Percentiles rank a stretch among this genome's conserved stretches.
Conservation (phyloP, 53 echinoderm and acorn worm species). For the Astropecten irregularis region DNA sequence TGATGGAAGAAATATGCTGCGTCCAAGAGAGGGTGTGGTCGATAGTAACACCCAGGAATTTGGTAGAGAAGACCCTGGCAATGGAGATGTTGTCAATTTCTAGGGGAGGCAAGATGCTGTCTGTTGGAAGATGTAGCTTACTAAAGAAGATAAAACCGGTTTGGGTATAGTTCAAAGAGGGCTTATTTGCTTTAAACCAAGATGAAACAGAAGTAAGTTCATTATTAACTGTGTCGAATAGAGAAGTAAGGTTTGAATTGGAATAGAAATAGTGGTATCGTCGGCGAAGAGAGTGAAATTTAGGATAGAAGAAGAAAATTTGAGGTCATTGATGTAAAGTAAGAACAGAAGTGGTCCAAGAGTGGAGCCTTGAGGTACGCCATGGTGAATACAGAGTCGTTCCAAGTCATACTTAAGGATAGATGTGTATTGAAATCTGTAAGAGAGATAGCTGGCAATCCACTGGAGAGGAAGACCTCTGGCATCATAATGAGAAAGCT, state of each 20-base stretch:
- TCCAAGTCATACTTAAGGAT: background rate
- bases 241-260: background rate
- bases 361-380: slow-evolving; percentile 37
- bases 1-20: background rate
- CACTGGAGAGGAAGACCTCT: background rate
- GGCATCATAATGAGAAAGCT: background rate
- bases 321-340: slow-evolving; percentile 36
- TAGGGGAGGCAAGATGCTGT: background rate
- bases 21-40: background rate
- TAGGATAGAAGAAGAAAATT: background rate
- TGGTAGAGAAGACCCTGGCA: no score
- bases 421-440: background rate
- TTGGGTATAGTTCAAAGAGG: no score
- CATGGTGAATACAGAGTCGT: background rate
- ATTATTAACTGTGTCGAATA: background rate
- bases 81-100: background rate
- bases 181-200: slow-evolving; percentile 22
- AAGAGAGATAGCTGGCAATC: background rate
- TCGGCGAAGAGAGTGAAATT: background rate
- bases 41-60: slow-evolving; percentile 7
- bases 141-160: background rate
- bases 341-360: slow-evolving; percentile 37
- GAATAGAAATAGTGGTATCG: slow-evolving; percentile 2
- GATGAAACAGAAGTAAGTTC: background rate
- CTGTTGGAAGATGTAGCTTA: background rate